phyloP scores from a whole-genome alignment of 2,888 invertebrate genomes.

The Calameuta pallipes region DNA sequence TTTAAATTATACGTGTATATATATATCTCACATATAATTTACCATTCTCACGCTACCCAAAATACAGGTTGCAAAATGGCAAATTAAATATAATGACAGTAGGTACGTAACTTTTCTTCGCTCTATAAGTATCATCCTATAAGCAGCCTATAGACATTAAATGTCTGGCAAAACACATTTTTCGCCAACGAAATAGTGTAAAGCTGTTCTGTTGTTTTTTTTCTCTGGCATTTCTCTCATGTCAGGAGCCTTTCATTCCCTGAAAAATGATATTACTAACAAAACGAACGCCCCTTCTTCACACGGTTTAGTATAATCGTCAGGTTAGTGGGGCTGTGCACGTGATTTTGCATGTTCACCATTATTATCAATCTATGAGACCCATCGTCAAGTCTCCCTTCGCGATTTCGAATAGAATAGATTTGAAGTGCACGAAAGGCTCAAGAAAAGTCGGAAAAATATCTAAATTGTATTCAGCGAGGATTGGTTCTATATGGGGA shows the following conservation, averaged over 20 bases:
- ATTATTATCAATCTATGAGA: neutral
- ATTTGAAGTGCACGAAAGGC: neutral
- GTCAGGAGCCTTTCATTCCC: neutral
- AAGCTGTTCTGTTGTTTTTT: neutral
- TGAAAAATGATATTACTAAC: neutral
- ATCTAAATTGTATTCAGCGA: neutral
- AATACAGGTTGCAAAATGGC: neutral
- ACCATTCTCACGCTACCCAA: neutral
- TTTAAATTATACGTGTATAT: neutral
- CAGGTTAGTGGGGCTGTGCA: neutral
- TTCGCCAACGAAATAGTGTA: neutral
- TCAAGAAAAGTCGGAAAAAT: neutral
- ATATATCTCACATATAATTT: neutral
- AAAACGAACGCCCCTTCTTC: neutral
- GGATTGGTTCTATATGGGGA: neutral
- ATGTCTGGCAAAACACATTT: neutral
- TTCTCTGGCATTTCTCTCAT: no score
- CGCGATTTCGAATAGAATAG: neutral
- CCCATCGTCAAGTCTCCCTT: neutral
- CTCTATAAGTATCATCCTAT: no score
- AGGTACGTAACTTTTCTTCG: no score
- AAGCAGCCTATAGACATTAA: no score
- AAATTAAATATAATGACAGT: neutral
- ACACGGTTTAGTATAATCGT: neutral
- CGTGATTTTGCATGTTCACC: neutral